A percentile compares a stretch with the other conserved stretches of the same genome.
phyloP scores from a whole-genome alignment of 2,797 vertebrate genomes.

The Chanos chanos region DNA sequence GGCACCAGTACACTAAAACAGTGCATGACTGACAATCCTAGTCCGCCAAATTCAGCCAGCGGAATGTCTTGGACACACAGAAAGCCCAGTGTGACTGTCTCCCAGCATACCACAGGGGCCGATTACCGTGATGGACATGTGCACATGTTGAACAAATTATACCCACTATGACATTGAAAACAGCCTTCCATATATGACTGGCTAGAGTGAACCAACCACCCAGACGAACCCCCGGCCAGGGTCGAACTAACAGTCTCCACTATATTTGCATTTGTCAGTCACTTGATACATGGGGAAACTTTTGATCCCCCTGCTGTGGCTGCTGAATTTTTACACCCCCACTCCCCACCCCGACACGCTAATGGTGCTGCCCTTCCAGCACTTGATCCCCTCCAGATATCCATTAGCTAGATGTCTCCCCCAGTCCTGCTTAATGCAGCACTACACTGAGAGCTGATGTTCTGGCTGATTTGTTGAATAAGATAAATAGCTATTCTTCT shows the following conservation, averaged over 20 bases:
- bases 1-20: conserved; percentile 52
- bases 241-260: conserved; percentile 49
- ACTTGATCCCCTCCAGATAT: conserved; percentile 57
- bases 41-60: conserved; percentile 49
- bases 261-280: conserved; percentile 70
- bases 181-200: conserved; percentile 55
- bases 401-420: conserved; percentile 60
- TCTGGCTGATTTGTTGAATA: no score
- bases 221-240: conserved; percentile 50
- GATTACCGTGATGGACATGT: conserved; percentile 68
- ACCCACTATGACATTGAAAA: conserved; percentile 70
- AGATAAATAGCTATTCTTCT: no score
- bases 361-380: conserved; percentile 62
- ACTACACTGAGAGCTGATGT: no score
- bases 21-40: conserved; percentile 56
- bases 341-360: conserved; percentile 43
- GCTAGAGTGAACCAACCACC: conserved; percentile 46
- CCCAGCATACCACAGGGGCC: conserved; percentile 40
- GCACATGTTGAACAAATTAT: conserved; percentile 70
- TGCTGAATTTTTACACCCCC: conserved; percentile 62
- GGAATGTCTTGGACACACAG: conserved; percentile 53
- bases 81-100: conserved; percentile 44
- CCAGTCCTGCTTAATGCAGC: no score
- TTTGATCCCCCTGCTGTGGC: conserved; percentile 47
- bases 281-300: conserved; percentile 56